Conservation (phyloP, 2,797 vertebrate species). For the Helicolenus hilgendorfi region DNA sequence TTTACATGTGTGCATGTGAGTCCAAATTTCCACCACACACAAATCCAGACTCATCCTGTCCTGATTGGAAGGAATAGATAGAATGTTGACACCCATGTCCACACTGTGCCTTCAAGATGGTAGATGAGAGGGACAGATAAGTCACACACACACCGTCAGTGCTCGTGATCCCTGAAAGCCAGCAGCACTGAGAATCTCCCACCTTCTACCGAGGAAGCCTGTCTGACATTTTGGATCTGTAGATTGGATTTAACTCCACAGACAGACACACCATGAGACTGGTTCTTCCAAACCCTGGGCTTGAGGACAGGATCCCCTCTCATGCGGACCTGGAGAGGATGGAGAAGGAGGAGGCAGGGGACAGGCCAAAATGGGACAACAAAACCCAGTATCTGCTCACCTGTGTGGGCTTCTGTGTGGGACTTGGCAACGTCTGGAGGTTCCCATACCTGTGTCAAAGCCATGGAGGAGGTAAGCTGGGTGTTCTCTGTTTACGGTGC, state of each 20-base stretch:
- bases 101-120: background rate
- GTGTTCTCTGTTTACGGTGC: background rate
- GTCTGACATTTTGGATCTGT: background rate
- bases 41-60: background rate
- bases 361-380: slow-evolving; percentile 96
- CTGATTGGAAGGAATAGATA: background rate
- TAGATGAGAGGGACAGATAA: background rate
- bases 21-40: background rate
- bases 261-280: slow-evolving; percentile 87
- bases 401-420: slow-evolving; percentile 95
- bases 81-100: background rate
- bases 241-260: background rate
- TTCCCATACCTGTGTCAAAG: slow-evolving; percentile 94
- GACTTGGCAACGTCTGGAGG: slow-evolving; percentile 95
- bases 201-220: background rate
- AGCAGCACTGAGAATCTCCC: background rate
- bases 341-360: slow-evolving; percentile 88
- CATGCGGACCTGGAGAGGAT: slow-evolving; percentile 89
- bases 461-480: slow-evolving; percentile 93
- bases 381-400: slow-evolving; percentile 96
- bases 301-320: slow-evolving; percentile 92
- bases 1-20: background rate
- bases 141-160: background rate
- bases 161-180: fast-evolving
- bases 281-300: slow-evolving; percentile 90